Percentiles rank a stretch among this genome's conserved stretches.
phyloP scores from a whole-genome alignment of 2,113 vertebrate genomes.

The Ptilorrhoa leucosticta region DNA sequence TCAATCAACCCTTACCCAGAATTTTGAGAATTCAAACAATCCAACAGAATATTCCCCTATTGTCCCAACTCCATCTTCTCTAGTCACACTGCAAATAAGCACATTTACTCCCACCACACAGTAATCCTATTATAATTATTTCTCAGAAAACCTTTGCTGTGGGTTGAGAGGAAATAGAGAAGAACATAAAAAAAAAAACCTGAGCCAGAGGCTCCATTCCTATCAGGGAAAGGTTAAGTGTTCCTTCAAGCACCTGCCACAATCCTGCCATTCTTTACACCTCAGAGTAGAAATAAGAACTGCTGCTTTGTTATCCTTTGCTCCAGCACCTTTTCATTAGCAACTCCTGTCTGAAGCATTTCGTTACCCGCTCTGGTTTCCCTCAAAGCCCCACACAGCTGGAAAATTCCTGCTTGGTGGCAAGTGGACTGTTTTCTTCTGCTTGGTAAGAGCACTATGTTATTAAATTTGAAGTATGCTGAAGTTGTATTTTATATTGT shows the following conservation, averaged over 20 bases:
- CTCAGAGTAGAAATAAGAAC: not conserved
- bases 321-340: not conserved
- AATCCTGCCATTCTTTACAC: not conserved
- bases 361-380: not conserved
- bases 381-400: not conserved
- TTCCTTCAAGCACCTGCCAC: not conserved
- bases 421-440: not conserved
- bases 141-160: conserved; percentile 2
- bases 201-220: not conserved
- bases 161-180: not conserved
- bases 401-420: not conserved
- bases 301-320: not conserved
- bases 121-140: conserved; percentile 15
- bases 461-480: not conserved
- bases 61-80: not conserved
- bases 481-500: not conserved
- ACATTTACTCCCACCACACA: conserved; percentile 5
- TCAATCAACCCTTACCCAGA: not conserved
- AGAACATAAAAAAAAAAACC: not conserved
- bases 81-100: not conserved
- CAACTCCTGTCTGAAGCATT: not conserved
- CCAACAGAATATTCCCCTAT: not conserved
- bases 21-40: not conserved
- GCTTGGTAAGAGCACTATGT: not conserved
- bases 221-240: not conserved